Percentiles rank a stretch among this genome's conserved stretches.
phyloP scores from a whole-genome alignment of 2,888 invertebrate genomes.

The Zele albiditarsus region DNA sequence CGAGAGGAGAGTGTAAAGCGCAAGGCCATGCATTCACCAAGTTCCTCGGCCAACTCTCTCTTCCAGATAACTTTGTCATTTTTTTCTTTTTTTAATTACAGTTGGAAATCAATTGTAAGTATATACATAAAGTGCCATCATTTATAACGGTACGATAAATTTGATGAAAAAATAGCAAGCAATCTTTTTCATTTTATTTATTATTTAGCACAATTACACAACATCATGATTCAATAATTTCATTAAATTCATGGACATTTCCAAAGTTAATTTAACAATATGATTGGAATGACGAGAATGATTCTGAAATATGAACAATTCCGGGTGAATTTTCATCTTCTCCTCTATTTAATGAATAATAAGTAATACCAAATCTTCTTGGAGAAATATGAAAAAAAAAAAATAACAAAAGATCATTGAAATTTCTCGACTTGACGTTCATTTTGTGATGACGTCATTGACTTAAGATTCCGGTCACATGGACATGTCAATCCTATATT shows the following conservation, averaged over 20 bases:
- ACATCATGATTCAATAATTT: too few relatives aligned
- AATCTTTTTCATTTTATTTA: neutral
- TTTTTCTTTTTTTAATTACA: neutral
- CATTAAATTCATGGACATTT: too few relatives aligned
- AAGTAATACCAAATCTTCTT: too few relatives aligned
- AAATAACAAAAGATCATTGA: neutral
- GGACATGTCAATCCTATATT: neutral
- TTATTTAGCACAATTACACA: too few relatives aligned
- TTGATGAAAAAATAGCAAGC: neutral
- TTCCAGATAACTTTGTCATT: neutral
- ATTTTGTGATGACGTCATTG: neutral
- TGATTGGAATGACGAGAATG: too few relatives aligned
- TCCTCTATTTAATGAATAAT: too few relatives aligned
- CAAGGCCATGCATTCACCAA: slow-evolving; percentile 23
- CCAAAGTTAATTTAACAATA: too few relatives aligned
- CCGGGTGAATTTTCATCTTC: too few relatives aligned
- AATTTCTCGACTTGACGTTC: neutral
- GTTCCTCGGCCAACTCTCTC: slow-evolving; percentile 5
- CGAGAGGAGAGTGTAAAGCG: slow-evolving; percentile 13
- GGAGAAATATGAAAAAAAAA: neutral
- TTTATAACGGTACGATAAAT: neutral
- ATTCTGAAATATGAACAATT: too few relatives aligned
- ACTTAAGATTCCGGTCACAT: neutral
- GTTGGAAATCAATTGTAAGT: neutral
- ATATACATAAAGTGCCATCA: neutral